A percentile compares a stretch with the other conserved stretches of the same genome.
phyloP scores from a whole-genome alignment of 2,113 vertebrate species.

The Scartelaos histophorus region DNA sequence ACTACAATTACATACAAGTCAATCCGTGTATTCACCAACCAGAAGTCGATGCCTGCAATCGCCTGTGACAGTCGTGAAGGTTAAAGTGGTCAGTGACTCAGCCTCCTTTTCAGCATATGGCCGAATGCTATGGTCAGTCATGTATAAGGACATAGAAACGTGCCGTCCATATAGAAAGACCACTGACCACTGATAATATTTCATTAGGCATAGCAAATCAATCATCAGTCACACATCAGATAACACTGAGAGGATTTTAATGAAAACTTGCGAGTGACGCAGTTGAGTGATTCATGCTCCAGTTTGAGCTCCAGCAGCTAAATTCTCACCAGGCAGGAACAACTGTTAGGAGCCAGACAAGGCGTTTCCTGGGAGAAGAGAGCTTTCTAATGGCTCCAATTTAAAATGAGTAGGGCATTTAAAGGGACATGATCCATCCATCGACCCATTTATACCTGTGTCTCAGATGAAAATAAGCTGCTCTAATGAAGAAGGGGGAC shows the following conservation, averaged over 20 bases:
- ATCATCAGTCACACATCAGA: not conserved
- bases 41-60: not conserved
- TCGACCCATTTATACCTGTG: not conserved
- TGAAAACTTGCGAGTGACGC: constrained; percentile 1
- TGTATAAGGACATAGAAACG: not conserved
- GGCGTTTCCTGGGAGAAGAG: not conserved
- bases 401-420: not conserved
- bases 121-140: not conserved
- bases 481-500: not conserved
- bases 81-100: constrained; percentile 24
- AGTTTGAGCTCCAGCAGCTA: not conserved
- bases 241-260: constrained; percentile 9
- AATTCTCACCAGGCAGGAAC: not conserved
- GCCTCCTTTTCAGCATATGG: not conserved
- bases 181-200: not conserved
- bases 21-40: too few relatives aligned
- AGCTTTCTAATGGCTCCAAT: not conserved
- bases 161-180: not conserved
- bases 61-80: constrained; percentile 12
- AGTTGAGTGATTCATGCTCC: not conserved
- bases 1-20: too few relatives aligned
- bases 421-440: not conserved
- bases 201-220: not conserved
- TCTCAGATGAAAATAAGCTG: not conserved
- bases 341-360: not conserved